Base-by-base conservation (phyloP, 2,888 invertebrate genomes). In the Drosophila tripunctata region DNA sequence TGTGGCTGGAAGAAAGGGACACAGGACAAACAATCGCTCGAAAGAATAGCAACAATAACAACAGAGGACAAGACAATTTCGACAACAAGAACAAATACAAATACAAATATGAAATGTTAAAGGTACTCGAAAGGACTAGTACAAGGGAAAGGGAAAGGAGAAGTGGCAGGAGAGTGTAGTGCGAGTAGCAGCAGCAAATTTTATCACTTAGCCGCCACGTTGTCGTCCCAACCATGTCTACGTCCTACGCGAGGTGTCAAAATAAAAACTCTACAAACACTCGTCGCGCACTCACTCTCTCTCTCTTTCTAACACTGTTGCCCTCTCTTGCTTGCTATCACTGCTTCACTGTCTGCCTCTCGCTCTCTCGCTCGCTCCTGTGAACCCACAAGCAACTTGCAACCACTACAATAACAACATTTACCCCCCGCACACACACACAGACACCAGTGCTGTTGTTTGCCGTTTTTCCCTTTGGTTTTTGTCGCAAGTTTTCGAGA, bases 151-250 rank as follows among this genome's bases (percentile, higher is more conserved):
- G 4, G 22, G 6, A 6, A 30, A 8, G 15, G 17, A n/a, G 15
- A 35, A n/a, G n/a, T n/a, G n/a, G n/a, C n/a, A n/a, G 17, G 22
- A 43, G 58, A 24, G 40, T 41, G 54, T 65, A 55, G 24, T 7
- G 31, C 30, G 48, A 63, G 50, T 48, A 70, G 73, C 56, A 68
- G 60, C 58, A 72, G 64, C 64, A 54, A 68, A 64, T 66, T 66
- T 66, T 78, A 82, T 82, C 83, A 82, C 85, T 82, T 73, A 82
- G 86, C 81, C 81, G 87, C 79, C 87, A 61, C 83, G 85, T 81
- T 81, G 81, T 35, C 81, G 81, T 58, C 45, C 57, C 75, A 55
- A n/a, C n/a, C n/a, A n/a, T n/a, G n/a, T n/a, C n/a, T n/a, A 64
- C 87, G 75, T 87, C 41, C 60, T 58, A 41, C 21, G 35, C 15